phyloP scores from a whole-genome alignment of 2,113 vertebrate genomes.

The Leucopsar rothschildi region DNA sequence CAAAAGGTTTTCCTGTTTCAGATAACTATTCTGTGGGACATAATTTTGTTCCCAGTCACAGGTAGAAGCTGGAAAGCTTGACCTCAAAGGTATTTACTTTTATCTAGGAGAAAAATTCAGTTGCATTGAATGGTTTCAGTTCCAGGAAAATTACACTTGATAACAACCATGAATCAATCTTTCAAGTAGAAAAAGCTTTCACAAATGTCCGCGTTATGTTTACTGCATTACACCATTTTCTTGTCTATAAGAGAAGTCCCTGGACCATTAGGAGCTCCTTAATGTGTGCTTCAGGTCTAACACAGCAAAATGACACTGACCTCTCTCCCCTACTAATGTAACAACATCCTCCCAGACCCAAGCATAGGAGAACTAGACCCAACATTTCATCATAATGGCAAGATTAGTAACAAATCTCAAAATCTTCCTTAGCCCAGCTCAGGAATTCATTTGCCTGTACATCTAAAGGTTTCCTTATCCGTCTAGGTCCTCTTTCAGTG shows the following conservation, averaged over 20 bases:
- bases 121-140: neutral
- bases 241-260: neutral
- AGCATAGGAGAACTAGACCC: neutral
- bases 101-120: neutral
- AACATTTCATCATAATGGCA: neutral
- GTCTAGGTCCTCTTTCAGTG: neutral
- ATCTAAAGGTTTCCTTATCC: neutral
- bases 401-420: neutral
- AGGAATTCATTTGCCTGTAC: neutral
- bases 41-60: neutral
- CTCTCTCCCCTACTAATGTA: neutral
- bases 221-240: neutral
- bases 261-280: neutral
- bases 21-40: neutral
- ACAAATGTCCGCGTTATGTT: neutral
- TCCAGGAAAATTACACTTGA: neutral
- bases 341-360: neutral
- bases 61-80: neutral
- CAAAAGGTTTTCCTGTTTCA: neutral
- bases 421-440: neutral
- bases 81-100: neutral
- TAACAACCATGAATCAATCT: neutral
- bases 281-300: neutral
- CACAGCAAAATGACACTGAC: neutral
- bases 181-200: neutral